Evolutionary conservation across 2,797 vertebrate species (phyloP), one percentile per base, ranked within the genome.

Genomic region (Chanos chanos): DNA sequence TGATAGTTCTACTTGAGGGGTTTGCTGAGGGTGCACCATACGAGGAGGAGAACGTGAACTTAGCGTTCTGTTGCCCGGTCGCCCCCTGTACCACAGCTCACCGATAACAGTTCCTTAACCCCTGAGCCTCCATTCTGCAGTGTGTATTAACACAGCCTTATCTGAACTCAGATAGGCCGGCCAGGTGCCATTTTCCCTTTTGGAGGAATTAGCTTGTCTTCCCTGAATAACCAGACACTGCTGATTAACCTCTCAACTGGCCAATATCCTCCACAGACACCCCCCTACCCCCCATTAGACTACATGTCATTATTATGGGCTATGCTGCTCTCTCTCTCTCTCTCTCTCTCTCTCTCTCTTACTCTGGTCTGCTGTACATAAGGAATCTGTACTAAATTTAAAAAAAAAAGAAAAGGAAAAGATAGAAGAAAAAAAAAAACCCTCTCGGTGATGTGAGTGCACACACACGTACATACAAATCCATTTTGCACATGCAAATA

Each of bases 91-190:
- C 91, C 89, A 89, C 90, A 90, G 89, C 90, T 92, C 90, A 89
- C 88, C 86, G 92, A 93, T 93, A 93, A 93, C 89, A 84, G 64
- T 59, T 59, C 61, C 71, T 76, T 58, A 89, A 89, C 91, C 90
- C 91, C 92, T 90, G 87, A 93, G 91, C 90, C 86, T 89, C 89
- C 85, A 91, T 92, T 92, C 92, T 92, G 87, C 89, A 90, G 88
- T 92, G 91, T 92, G 91, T 92, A 93, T 92, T 93, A 93, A 92
- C 91, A 90, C 89, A 91, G 89, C 91, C n/a, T 93, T 93, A 93
- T 93, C 91, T 92, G 88, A 81, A 83, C 87, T 87, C 89, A 89
- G 92, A 92, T 93, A 93, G 91, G 68, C n/a, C n/a, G 89, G 89
- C 89, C 78, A 86, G 85, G 90, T 90, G 89, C 89, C 90, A 91